Percentiles rank a stretch among this genome's conserved stretches.
Conservation (phyloP, 2,113 vertebrate genomes). For the Neolamprologus brichardi region DNA sequence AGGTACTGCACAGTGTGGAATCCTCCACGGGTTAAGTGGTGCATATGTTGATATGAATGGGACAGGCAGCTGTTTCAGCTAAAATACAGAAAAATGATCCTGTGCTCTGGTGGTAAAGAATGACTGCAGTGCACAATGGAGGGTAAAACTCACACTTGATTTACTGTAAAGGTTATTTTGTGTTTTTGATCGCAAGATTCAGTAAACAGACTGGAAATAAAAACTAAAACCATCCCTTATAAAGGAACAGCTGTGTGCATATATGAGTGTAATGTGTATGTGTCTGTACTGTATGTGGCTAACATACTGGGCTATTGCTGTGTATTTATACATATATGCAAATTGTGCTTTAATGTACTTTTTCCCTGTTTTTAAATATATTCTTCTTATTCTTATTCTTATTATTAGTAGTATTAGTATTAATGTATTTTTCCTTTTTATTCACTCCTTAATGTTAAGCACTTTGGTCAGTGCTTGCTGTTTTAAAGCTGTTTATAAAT, state of each 20-base stretch:
- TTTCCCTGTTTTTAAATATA: fast-evolving
- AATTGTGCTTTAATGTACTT: neutral
- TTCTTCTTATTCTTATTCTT: neutral
- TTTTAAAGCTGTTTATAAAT: neutral
- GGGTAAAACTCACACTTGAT: slow-evolving; percentile 9
- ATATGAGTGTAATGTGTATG: neutral
- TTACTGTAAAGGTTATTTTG: neutral
- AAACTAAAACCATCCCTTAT: neutral
- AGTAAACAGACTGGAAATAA: neutral
- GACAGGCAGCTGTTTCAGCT: slow-evolving; percentile 21
- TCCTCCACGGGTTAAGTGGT: neutral
- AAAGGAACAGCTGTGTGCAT: neutral
- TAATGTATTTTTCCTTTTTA: neutral
- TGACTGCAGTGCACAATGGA: slow-evolving; percentile 4
- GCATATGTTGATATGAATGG: slow-evolving; percentile 13
- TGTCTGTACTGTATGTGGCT: neutral
- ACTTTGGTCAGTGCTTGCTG: neutral
- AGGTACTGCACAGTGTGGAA: neutral
- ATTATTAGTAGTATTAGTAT: fast-evolving
- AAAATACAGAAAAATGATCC: neutral
- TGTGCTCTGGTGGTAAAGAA: slow-evolving; percentile 7
- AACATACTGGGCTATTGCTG: neutral
- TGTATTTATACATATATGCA: neutral
- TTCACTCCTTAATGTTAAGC: neutral
- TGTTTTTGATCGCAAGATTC: slow-evolving; percentile 3